Conservation (phyloP, 2,113 vertebrate genomes). For the Pseudolaguvia tuberculata region DNA sequence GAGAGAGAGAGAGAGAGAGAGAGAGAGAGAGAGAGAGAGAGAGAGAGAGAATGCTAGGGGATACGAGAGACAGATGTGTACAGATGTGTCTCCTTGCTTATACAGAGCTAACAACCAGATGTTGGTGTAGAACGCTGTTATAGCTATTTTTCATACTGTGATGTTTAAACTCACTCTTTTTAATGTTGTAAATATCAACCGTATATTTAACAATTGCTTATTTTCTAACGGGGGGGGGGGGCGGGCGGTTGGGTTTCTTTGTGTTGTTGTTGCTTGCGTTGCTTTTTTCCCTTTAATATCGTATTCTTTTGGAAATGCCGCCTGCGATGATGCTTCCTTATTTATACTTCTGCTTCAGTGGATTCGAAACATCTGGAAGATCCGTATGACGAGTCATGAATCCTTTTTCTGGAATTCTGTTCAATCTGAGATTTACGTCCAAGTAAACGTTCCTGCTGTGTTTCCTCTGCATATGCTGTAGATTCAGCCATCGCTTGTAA, state of each 20-base stretch:
- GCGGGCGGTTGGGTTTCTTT: constrained; percentile 28
- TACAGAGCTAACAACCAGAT: constrained; percentile 33
- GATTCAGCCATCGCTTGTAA: constrained; percentile 38
- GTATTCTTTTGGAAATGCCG: constrained; percentile 29
- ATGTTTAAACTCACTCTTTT: constrained; percentile 57
- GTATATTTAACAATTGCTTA: constrained; percentile 45
- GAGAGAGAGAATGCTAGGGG: background rate
- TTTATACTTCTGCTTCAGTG: constrained; percentile 19
- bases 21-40: constrained; percentile 25
- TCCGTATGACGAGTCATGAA: background rate
- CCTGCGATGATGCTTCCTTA: constrained; percentile 4
- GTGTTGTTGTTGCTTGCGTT: constrained; percentile 25
- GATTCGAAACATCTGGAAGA: constrained; percentile 23
- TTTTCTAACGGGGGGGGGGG: background rate
- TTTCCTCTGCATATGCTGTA: constrained; percentile 15
- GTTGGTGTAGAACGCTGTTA: constrained; percentile 13
- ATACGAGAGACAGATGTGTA: constrained; percentile 1
- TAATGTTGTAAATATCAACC: constrained; percentile 60
- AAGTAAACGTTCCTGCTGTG: constrained; percentile 23
- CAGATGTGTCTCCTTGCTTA: constrained; percentile 16
- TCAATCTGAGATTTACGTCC: background rate
- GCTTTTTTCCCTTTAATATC: constrained; percentile 38
- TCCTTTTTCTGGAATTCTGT: constrained; percentile 12
- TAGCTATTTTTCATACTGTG: constrained; percentile 61
- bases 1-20: no score